Evolutionary conservation across 2,113 vertebrate species (phyloP).

Genomic region (Steatornis caripensis): DNA sequence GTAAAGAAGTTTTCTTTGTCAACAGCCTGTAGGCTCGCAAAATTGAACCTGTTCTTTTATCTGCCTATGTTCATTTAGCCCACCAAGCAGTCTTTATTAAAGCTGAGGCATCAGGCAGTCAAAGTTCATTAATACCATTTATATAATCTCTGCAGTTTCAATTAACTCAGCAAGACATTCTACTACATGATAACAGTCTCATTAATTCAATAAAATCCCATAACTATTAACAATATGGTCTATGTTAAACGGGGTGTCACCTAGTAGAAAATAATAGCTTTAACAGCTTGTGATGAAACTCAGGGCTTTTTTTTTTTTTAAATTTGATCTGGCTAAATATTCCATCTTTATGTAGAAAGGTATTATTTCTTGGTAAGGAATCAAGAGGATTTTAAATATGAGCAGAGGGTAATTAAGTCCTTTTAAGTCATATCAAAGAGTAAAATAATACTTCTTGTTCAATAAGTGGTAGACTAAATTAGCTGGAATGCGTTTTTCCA

Average conservation of each 20-base stretch:
- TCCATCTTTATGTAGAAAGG: conserved; percentile 63
- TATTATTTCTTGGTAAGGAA: conserved; percentile 70
- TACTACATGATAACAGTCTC: conserved; percentile 86
- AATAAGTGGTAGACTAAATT: conserved; percentile 54
- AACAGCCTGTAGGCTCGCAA: conserved; percentile 82
- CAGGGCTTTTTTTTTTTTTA: conserved; percentile 50
- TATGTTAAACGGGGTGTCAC: conserved; percentile 87
- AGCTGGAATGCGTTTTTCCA: conserved; percentile 28
- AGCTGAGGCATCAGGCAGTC: conserved; percentile 82
- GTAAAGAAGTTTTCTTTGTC: conserved; percentile 75
- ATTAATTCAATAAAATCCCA: conserved; percentile 89
- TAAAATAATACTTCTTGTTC: conserved; percentile 61
- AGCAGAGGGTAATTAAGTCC: conserved; percentile 63
- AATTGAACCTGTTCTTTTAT: conserved; percentile 86
- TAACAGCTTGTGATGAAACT: conserved; percentile 84
- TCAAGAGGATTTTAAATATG: conserved; percentile 68
- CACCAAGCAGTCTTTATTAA: conserved; percentile 88
- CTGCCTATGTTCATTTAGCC: conserved; percentile 85
- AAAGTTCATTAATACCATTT: conserved; percentile 90
- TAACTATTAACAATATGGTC: conserved; percentile 89
- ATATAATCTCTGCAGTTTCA: conserved; percentile 87
- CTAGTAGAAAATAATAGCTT: conserved; percentile 86
- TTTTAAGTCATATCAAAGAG: conserved; percentile 61
- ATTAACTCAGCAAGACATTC: conserved; percentile 87
- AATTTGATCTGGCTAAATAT: conserved; percentile 76